These are phyloP conservation scores for Morelia viridis DNA, from an alignment of 2,797 vertebrate species.

Conservation along the genomic window DNA sequence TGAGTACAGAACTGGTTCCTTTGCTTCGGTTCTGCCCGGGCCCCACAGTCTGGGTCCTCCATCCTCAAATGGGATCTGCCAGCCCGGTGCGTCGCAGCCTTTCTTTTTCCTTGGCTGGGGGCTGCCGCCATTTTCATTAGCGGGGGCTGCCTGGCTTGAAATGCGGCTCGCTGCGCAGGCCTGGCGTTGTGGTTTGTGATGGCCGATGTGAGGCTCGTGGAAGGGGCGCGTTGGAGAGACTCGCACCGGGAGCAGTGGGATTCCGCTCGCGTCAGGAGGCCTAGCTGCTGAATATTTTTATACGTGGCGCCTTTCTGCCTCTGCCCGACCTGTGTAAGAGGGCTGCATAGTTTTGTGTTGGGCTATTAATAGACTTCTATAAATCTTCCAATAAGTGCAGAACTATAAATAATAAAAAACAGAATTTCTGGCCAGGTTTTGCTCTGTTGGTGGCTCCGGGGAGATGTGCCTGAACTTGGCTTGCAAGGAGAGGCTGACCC, in stretches of 20 bases:
- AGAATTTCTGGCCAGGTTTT: background rate
- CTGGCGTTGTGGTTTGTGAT: background rate
- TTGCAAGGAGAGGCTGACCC: background rate
- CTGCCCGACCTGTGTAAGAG: background rate
- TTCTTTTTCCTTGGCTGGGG: background rate
- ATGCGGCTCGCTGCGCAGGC: accelerated
- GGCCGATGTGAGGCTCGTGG: background rate
- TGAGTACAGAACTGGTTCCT: background rate
- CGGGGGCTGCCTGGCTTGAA: background rate
- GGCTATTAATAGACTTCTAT: background rate
- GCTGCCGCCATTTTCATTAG: background rate
- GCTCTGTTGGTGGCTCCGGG: background rate
- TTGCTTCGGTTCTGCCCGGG: background rate
- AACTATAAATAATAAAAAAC: background rate
- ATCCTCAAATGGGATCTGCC: accelerated
- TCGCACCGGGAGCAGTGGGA: too few relatives aligned
- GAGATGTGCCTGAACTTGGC: background rate
- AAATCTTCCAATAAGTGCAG: background rate
- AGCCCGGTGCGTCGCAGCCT: background rate
- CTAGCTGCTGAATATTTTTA: background rate
- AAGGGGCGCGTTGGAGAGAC: background rate
- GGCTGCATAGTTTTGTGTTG: background rate
- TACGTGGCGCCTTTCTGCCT: background rate
- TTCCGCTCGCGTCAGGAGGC: background rate
- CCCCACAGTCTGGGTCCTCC: background rate